Conservation (phyloP, 2,113 vertebrate genomes). For the Sylvietta virens region DNA sequence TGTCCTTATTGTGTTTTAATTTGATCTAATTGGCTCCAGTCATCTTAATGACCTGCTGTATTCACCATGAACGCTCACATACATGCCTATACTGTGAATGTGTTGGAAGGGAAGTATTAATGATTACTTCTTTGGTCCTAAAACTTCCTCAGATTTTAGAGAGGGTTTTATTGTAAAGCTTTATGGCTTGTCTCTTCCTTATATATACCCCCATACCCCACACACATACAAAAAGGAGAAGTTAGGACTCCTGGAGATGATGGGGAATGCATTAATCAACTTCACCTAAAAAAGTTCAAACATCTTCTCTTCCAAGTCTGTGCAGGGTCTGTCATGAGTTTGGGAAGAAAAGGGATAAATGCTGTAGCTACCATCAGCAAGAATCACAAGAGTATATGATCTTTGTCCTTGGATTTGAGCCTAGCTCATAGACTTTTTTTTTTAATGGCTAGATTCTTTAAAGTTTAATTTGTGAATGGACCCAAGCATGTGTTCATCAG, state of each 20-base stretch:
- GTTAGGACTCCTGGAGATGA: not conserved
- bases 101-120: conserved; percentile 37
- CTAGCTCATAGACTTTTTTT: not conserved
- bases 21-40: not conserved
- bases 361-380: not conserved
- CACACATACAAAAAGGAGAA: not conserved
- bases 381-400: not conserved
- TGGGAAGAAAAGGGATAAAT: not conserved
- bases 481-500: not conserved
- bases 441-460: not conserved
- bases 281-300: not conserved
- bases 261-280: conserved; percentile 21
- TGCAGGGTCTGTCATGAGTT: not conserved
- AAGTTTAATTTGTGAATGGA: conserved; percentile 3
- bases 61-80: not conserved
- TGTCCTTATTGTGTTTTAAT: conserved; percentile 42
- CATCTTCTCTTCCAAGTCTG: not conserved
- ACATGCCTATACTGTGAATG: not conserved
- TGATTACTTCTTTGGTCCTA: conserved; percentile 4
- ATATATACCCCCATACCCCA: rapidly evolving
- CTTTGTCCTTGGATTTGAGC: not conserved
- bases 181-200: conserved; percentile 14
- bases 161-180: conserved; percentile 50
- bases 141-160: conserved; percentile 3
- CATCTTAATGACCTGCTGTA: not conserved